Percentiles rank a stretch among this genome's conserved stretches.
These are phyloP conservation scores for Brachystomella parvula DNA, from an alignment of 1,140 invertebrate genomes.

Conservation along the genomic window DNA sequence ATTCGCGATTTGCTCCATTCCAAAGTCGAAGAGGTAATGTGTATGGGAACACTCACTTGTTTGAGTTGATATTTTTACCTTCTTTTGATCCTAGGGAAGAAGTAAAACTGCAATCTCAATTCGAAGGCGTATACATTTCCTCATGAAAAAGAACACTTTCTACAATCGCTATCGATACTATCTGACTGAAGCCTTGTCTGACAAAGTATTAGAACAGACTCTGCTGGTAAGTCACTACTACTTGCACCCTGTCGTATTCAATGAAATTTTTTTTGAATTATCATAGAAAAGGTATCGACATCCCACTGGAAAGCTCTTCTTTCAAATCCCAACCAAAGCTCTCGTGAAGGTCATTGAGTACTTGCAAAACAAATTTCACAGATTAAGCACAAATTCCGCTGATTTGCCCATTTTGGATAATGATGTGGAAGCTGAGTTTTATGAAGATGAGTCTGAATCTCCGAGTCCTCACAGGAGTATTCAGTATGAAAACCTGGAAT, in stretches of 20 bases:
- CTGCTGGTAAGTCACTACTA: not conserved
- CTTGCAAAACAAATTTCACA: not conserved
- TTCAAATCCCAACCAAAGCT: not conserved
- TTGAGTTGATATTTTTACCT: not conserved
- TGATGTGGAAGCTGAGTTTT: not conserved
- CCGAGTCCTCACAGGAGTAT: not conserved
- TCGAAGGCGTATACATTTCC: conserved; percentile 8
- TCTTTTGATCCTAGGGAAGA: not conserved
- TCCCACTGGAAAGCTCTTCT: not conserved
- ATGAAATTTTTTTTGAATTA: conserved; percentile 3
- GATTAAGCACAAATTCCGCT: too few species aligned
- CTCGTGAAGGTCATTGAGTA: not conserved
- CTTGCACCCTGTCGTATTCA: too few species aligned
- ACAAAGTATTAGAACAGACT: not conserved
- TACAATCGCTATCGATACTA: conserved; percentile 3
- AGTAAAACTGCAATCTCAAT: conserved; percentile 9
- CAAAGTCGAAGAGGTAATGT: conserved; percentile 1
- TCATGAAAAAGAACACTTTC: conserved; percentile 7
- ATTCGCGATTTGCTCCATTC: conserved; percentile 18
- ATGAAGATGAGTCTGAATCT: not conserved
- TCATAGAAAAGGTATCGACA: not conserved
- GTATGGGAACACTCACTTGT: not conserved
- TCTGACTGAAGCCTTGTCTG: not conserved
- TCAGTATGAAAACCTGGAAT: not conserved
- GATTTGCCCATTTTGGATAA: not conserved